These are phyloP conservation scores for Tiphia femorata DNA, from an alignment of 2,888 invertebrate species.

Conservation along the genomic window DNA sequence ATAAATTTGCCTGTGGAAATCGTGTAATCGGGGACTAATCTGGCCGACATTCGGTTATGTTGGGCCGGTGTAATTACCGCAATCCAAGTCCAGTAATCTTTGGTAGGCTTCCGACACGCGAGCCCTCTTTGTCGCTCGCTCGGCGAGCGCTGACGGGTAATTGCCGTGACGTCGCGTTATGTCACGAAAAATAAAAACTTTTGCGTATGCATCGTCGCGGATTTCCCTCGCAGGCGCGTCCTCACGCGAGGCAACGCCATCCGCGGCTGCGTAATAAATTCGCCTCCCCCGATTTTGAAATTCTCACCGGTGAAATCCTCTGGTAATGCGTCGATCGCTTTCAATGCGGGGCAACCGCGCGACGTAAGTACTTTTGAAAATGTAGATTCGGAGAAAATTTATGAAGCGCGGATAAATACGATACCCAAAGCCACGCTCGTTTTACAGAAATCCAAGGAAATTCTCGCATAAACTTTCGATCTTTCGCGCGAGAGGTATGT, in stretches of 20 bases:
- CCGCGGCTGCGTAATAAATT: neutral
- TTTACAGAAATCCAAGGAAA: too few relatives aligned
- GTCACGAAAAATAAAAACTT: constrained; percentile 36
- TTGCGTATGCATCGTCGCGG: constrained; percentile 1
- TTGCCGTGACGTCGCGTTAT: constrained; percentile 55
- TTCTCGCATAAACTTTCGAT: too few relatives aligned
- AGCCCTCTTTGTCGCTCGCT: constrained; percentile 28
- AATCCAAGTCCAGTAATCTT: constrained; percentile 13
- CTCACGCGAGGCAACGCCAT: neutral
- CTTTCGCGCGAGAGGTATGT: too few relatives aligned
- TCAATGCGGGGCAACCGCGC: too few relatives aligned
- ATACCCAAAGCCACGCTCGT: too few relatives aligned
- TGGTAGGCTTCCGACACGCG: constrained; percentile 19
- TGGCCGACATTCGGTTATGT: constrained; percentile 7
- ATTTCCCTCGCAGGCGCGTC: constrained; percentile 8
- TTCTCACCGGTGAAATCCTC: neutral
- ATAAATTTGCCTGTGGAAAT: neutral
- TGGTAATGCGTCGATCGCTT: neutral
- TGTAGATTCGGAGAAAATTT: too few relatives aligned
- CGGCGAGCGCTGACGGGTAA: constrained; percentile 35
- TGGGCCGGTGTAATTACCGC: constrained; percentile 29
- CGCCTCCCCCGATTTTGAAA: neutral
- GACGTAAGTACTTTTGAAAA: too few relatives aligned
- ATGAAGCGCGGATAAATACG: too few relatives aligned
- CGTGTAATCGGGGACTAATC: neutral